These are phyloP conservation scores for Urophycis tenuis DNA, from an alignment of 2,797 vertebrate genomes.

Conservation along the genomic window DNA sequence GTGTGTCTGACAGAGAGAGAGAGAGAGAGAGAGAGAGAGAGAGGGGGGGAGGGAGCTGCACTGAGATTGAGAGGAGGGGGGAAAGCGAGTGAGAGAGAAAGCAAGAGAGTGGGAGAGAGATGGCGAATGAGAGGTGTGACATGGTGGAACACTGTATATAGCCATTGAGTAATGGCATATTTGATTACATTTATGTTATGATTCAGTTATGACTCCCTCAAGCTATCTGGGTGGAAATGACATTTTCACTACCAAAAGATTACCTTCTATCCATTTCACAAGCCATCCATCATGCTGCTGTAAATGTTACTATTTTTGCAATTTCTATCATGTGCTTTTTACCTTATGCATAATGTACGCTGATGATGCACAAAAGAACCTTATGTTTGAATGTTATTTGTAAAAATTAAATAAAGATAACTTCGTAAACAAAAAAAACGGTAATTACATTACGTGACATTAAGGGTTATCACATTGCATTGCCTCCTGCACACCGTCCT, in stretches of 20 bases:
- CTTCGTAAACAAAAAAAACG: neutral
- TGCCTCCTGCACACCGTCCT: neutral
- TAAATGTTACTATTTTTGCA: conserved; percentile 57
- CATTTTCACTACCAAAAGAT: conserved; percentile 66
- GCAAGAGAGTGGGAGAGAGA: neutral
- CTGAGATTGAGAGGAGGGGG: neutral
- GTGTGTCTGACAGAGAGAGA: neutral
- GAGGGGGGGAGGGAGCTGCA: neutral
- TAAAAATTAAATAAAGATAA: neutral
- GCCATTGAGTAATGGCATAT: conserved; percentile 62
- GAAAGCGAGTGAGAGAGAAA: neutral
- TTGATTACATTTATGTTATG: conserved; percentile 70
- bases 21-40: neutral
- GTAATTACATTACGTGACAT: neutral
- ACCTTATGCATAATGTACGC: neutral
- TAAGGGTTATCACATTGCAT: neutral
- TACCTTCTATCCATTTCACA: conserved; percentile 46
- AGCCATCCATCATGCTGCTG: conserved; percentile 56
- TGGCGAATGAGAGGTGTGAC: neutral
- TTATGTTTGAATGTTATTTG: neutral
- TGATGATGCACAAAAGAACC: neutral
- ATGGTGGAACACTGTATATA: conserved; percentile 45
- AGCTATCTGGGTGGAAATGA: conserved; percentile 66
- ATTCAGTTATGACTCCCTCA: conserved; percentile 65
- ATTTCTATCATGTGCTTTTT: conserved; percentile 43